Evolutionary conservation across 2,113 vertebrate species (phyloP).

Genomic region (Ploceus nigricollis): DNA sequence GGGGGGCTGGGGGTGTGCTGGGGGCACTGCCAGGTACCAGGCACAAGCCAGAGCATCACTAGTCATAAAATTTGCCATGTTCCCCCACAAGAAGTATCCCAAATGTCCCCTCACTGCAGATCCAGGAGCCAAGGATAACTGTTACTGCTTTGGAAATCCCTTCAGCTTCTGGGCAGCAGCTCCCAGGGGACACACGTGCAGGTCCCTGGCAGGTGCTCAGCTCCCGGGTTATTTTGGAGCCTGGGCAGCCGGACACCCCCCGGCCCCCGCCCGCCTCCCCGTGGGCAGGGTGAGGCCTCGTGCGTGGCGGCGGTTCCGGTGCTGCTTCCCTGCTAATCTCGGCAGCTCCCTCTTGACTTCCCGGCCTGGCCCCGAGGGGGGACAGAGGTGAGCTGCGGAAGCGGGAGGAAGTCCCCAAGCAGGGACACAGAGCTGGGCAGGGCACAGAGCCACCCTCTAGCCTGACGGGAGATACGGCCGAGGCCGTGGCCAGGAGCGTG

Average conservation of each 20-base stretch:
- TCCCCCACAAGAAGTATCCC: background rate
- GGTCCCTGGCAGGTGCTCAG: background rate
- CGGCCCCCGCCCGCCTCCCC: background rate
- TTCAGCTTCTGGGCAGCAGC: rapidly evolving
- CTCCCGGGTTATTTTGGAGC: background rate
- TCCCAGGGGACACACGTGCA: background rate
- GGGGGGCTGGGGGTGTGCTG: background rate
- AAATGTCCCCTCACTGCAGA: background rate
- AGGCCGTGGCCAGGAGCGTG: background rate
- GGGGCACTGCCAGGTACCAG: background rate
- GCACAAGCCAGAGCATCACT: background rate
- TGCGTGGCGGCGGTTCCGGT: background rate
- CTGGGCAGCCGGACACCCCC: background rate
- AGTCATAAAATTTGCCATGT: background rate
- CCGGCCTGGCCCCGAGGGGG: background rate
- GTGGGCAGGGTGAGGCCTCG: background rate
- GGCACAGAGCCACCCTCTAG: background rate
- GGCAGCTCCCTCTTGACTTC: background rate
- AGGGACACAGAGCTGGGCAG: background rate
- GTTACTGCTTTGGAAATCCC: background rate
- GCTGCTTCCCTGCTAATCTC: background rate
- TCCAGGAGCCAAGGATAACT: background rate
- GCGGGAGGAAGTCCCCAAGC: background rate
- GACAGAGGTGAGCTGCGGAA: background rate
- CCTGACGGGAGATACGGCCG: background rate